Percentiles rank a stretch among this genome's conserved stretches.
phyloP scores from a whole-genome alignment of 2,113 vertebrate genomes.

The Hippocampus barbouri region DNA sequence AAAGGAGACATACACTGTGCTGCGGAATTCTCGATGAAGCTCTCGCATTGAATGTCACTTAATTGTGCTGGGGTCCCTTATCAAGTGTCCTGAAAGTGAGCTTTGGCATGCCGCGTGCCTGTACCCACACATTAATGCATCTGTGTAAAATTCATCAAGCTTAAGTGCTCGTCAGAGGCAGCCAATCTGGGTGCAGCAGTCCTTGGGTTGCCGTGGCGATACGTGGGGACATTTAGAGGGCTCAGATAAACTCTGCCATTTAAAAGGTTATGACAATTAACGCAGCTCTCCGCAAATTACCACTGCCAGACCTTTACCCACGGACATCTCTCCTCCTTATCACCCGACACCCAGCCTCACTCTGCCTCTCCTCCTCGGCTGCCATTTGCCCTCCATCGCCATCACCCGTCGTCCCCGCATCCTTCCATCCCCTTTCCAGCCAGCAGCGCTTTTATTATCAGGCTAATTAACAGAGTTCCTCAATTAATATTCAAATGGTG shows the following conservation, averaged over 20 bases:
- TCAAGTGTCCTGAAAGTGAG: background rate
- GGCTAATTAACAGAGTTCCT: conserved; percentile 81
- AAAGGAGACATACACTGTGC: background rate
- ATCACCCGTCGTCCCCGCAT: conserved; percentile 34
- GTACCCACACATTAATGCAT: conserved; percentile 18
- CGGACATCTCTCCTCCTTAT: conserved; percentile 67
- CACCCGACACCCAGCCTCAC: conserved; percentile 55
- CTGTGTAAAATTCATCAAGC: conserved; percentile 62
- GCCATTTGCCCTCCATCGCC: conserved; percentile 61
- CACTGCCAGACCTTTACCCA: conserved; percentile 76
- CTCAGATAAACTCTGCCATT: conserved; percentile 80
- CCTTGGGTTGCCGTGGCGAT: conserved; percentile 68
- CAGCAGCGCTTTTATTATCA: conserved; percentile 76
- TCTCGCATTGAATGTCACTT: background rate
- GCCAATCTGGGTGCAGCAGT: conserved; percentile 60
- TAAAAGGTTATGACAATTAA: conserved; percentile 84
- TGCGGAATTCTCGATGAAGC: too few relatives aligned
- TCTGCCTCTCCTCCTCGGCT: conserved; percentile 34
- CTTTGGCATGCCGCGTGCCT: background rate
- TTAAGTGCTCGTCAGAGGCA: conserved; percentile 62
- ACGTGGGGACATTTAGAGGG: conserved; percentile 74
- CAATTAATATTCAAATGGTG: conserved; percentile 83
- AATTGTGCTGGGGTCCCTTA: background rate
- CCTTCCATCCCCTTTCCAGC: conserved; percentile 46
- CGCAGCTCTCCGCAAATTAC: conserved; percentile 76